Conservation (phyloP, 2,797 vertebrate species). For the Acipenser oxyrinchus region DNA sequence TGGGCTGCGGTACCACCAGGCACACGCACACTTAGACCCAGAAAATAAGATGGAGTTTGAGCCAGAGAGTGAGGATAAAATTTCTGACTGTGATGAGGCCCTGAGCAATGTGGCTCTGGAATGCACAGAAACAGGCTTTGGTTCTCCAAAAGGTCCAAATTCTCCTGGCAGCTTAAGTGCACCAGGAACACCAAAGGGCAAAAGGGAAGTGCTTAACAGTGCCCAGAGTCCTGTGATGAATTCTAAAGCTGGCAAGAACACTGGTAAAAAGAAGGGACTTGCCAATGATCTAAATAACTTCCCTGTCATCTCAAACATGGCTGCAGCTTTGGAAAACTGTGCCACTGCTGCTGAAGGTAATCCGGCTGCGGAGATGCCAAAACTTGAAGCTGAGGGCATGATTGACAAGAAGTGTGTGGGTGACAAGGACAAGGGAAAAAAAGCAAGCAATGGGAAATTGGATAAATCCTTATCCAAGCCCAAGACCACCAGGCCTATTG, state of each 20-base stretch:
- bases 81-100: slow-evolving; percentile 87
- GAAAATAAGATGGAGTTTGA: slow-evolving; percentile 87
- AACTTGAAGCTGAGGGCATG: slow-evolving; percentile 88
- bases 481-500: slow-evolving; percentile 80
- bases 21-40: slow-evolving; percentile 87
- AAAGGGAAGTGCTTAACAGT: slow-evolving; percentile 73
- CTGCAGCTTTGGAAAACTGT: slow-evolving; percentile 81
- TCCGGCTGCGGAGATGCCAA: slow-evolving; percentile 86
- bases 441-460: slow-evolving; percentile 74
- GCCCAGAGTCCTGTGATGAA: slow-evolving; percentile 62
- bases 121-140: slow-evolving; percentile 70
- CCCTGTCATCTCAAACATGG: slow-evolving; percentile 93
- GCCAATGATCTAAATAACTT: slow-evolving; percentile 79
- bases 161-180: slow-evolving; percentile 74
- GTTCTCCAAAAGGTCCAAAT: slow-evolving; percentile 68
- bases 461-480: slow-evolving; percentile 88
- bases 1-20: slow-evolving; percentile 92
- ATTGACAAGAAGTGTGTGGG: slow-evolving; percentile 79
- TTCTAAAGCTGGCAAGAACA: slow-evolving; percentile 79
- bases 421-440: slow-evolving; percentile 77
- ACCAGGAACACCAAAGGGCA: slow-evolving; percentile 80
- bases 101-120: slow-evolving; percentile 73
- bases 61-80: slow-evolving; percentile 81
- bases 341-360: slow-evolving; percentile 69
- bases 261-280: slow-evolving; percentile 79